Base-by-base conservation (phyloP, 2,888 invertebrate species). In the Conchocele bisecta region DNA sequence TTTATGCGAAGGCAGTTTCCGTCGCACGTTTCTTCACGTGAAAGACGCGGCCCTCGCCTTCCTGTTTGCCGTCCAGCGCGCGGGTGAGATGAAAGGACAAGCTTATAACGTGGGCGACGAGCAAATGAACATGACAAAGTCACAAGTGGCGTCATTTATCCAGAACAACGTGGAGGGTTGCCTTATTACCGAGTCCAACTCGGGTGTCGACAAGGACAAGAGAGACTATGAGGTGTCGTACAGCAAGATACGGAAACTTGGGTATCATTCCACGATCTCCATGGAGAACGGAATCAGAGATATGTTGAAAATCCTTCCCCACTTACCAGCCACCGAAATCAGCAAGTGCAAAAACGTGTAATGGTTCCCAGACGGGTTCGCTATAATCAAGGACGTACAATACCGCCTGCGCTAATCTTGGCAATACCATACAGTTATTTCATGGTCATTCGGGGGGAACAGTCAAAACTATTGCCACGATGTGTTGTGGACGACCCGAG, bases 91-190 rank as follows among this genome's bases (percentile, higher is more conserved):
- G 89, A 65, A 69, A 31, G 89, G 89, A 17, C 67, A 81, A 29
- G 86, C 88, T 0, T 90, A 82, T 76, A 90, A 90, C 75, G 88
- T 90, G 7, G 90, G 90, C 2, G 89, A 89, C 58, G 90, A 90
- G 59, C 64, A 78, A 29, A 84, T 90, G 86, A 90, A 90, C 74
- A 81, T 89, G 82, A 87, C 88, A n/a, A 90, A 90, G 74, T 74
- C 73, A 4, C 81, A 88, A 24, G 86, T 87, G 7, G 90, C 89
- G 5, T 63, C 61, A 29, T 59, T 75, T 5, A 90, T 90, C 41
- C 83, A 86, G 67, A 63, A 68, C 4, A 66, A 74, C 9, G 79
- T 90, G 6, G 83, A 86, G 3, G 68, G 65, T 6, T 88, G 87
- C 59, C 63, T 69, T 5, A 87, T 89, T 26, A 78, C 71, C 13